Conservation (phyloP, 2,888 invertebrate genomes). For the Euproctis similis region DNA sequence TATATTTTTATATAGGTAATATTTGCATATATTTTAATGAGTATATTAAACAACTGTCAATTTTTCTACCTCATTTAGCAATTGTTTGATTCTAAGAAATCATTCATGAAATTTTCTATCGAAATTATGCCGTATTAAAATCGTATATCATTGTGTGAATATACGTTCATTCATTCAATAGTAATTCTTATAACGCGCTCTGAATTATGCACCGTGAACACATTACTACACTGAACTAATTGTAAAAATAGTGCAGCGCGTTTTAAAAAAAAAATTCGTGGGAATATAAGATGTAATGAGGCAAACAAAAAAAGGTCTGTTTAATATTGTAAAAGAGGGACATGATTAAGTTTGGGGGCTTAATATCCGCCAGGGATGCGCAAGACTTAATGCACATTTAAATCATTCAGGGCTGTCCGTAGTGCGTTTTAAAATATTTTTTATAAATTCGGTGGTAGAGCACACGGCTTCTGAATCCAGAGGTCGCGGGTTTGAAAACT, state of each 20-base stretch:
- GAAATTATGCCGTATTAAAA: conserved; percentile 42
- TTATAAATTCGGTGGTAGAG: too few relatives aligned
- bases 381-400: conserved; percentile 61
- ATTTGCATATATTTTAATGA: too few relatives aligned
- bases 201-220: conserved; percentile 72
- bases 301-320: conserved; percentile 52
- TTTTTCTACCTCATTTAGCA: too few relatives aligned
- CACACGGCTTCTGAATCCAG: too few relatives aligned
- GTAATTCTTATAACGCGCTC: conserved; percentile 33
- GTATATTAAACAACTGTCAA: too few relatives aligned
- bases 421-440: conserved; percentile 3
- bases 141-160: conserved; percentile 41
- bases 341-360: conserved; percentile 63
- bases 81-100: too few relatives aligned
- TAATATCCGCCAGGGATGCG: conserved; percentile 66
- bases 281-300: conserved; percentile 66
- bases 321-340: conserved; percentile 57
- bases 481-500: too few relatives aligned
- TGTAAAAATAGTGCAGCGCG: conserved; percentile 49
- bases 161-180: conserved; percentile 37
- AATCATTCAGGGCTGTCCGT: conserved; percentile 47
- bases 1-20: too few relatives aligned
- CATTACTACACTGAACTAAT: conserved; percentile 63
- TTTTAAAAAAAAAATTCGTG: conserved; percentile 53
- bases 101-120: too few relatives aligned